Conservation (phyloP, 2,797 vertebrate species). For the Cynodonichthys magdalenae region DNA sequence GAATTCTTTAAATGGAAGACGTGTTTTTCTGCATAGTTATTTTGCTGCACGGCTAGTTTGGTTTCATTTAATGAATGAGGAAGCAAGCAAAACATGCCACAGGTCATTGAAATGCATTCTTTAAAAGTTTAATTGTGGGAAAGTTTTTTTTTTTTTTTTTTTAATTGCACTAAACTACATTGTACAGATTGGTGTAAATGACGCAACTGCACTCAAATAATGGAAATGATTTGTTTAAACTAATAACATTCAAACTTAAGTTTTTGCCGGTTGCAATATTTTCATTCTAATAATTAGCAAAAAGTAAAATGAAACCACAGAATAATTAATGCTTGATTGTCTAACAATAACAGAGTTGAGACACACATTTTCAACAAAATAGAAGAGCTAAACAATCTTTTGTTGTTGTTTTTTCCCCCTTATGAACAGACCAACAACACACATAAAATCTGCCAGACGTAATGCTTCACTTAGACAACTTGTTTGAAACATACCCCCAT, state of each 20-base stretch:
- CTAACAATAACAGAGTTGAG: conserved; percentile 34
- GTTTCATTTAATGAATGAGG: not conserved
- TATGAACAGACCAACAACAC: conserved; percentile 46
- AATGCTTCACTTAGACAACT: conserved; percentile 43
- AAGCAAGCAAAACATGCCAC: not conserved
- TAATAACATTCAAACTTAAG: not conserved
- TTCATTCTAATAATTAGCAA: not conserved
- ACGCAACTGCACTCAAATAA: not conserved
- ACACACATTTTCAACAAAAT: conserved; percentile 25
- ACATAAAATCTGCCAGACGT: conserved; percentile 10
- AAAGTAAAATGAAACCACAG: conserved; percentile 1
- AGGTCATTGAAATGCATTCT: not conserved
- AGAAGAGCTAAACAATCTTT: conserved; percentile 17
- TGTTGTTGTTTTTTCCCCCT: not conserved
- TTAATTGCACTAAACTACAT: not conserved
- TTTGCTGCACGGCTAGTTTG: not conserved
- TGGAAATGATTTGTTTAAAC: no score
- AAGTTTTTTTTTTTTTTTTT: not conserved
- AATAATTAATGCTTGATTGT: conserved; percentile 31
- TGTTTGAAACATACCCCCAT: conserved; percentile 33
- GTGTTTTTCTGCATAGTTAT: not conserved
- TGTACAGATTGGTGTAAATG: not conserved
- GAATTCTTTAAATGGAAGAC: not conserved
- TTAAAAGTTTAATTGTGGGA: not conserved
- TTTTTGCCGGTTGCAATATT: conserved; percentile 1